phyloP scores from a whole-genome alignment of 2,797 vertebrate genomes.

The Pantherophis alleghaniensis region DNA sequence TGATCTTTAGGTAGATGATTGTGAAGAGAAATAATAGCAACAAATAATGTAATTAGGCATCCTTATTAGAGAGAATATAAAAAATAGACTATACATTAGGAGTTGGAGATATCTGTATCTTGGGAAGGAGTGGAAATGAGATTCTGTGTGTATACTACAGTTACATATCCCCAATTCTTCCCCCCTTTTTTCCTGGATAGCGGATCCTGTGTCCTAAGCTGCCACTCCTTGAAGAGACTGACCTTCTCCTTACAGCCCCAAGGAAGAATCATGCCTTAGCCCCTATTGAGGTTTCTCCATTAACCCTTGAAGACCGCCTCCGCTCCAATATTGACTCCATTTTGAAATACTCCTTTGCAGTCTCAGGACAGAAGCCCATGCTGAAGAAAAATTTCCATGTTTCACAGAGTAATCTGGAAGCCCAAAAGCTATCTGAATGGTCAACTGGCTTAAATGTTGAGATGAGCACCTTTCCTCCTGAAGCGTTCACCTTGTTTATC shows the following conservation, averaged over 20 bases:
- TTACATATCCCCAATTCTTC: not conserved
- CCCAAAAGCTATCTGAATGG: not conserved
- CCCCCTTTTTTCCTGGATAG: slow-evolving; percentile 15
- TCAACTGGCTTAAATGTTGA: fast-evolving
- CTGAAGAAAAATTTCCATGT: fast-evolving
- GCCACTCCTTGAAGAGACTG: not conserved
- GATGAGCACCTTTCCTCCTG: fast-evolving
- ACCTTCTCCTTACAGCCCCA: not conserved
- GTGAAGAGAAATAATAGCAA: not conserved
- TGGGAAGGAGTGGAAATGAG: not conserved
- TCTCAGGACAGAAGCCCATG: not conserved
- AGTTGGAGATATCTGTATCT: not conserved
- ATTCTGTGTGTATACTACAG: not conserved
- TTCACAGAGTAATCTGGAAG: fast-evolving
- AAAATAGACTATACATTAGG: not conserved
- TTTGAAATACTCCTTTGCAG: not conserved
- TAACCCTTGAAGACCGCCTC: not conserved
- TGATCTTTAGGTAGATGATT: not conserved
- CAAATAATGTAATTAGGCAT: not conserved
- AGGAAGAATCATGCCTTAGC: no score
- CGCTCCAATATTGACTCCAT: fast-evolving
- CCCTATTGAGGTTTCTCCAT: no score
- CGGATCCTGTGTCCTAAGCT: not conserved
- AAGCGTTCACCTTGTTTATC: fast-evolving
- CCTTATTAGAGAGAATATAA: not conserved